phyloP scores from a whole-genome alignment of 2,113 vertebrate species.

The Harpagus bidentatus region DNA sequence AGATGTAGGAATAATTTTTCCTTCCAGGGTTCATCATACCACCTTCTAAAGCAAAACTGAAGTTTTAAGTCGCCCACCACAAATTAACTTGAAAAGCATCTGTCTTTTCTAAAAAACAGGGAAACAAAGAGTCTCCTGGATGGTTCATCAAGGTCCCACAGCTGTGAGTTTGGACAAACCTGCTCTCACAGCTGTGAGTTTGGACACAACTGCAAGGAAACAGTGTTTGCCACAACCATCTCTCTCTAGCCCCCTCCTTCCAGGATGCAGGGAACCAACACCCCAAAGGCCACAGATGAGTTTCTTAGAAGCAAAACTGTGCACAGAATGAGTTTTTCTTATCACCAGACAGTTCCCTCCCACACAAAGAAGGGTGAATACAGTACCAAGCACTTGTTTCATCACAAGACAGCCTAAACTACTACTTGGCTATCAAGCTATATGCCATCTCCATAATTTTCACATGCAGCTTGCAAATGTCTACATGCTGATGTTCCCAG shows the following conservation, averaged over 20 bases:
- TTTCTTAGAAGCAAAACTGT: background rate
- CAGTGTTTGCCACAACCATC: no score
- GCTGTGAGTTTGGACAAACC: background rate
- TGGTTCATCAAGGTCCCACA: background rate
- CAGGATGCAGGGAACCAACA: background rate
- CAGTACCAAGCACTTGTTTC: background rate
- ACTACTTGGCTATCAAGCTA: background rate
- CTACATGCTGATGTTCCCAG: background rate
- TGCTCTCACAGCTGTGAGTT: background rate
- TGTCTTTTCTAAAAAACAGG: background rate
- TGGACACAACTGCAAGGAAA: background rate
- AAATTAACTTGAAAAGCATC: background rate
- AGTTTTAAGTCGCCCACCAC: background rate
- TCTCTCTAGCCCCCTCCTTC: background rate
- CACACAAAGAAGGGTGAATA: background rate
- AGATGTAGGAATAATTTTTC: background rate
- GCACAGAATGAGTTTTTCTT: background rate
- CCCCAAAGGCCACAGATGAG: background rate
- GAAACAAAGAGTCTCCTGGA: background rate
- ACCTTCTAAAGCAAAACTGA: background rate
- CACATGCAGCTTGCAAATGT: background rate
- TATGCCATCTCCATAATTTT: background rate
- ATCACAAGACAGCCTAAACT: background rate
- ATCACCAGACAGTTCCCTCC: background rate
- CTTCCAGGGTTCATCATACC: background rate